Evolutionary conservation across 2,113 vertebrate genomes (phyloP).

Genomic region (Microcebus jonahi): DNA sequence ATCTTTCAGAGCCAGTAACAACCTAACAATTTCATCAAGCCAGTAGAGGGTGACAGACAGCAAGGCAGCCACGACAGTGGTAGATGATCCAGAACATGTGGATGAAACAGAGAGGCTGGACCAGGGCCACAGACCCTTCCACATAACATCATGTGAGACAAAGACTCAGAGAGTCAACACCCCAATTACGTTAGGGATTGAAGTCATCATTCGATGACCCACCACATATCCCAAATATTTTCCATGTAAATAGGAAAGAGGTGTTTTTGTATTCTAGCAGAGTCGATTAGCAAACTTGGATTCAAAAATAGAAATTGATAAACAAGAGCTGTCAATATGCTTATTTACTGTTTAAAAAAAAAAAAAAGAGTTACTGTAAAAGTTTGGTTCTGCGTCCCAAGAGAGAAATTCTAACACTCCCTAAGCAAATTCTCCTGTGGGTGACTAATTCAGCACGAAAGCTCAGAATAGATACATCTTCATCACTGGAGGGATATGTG

Average conservation of each 20-base stretch:
- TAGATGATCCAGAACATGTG: not conserved
- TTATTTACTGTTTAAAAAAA: not conserved
- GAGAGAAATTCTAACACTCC: not conserved
- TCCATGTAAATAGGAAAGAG: not conserved
- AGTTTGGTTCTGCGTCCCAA: not conserved
- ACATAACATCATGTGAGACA: not conserved
- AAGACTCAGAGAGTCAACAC: not conserved
- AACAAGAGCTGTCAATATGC: not conserved
- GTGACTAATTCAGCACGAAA: constrained; percentile 32
- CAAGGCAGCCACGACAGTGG: not conserved
- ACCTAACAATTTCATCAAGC: not conserved
- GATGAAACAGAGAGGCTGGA: too few relatives aligned
- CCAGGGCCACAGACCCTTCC: not conserved
- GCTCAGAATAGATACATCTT: constrained; percentile 2
- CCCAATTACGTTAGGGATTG: not conserved
- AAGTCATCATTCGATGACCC: not conserved
- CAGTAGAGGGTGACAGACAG: not conserved
- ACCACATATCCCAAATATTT: not conserved
- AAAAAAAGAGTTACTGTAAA: not conserved
- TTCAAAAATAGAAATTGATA: not conserved
- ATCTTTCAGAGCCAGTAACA: not conserved
- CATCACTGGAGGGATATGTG: not conserved
- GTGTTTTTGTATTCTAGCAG: not conserved
- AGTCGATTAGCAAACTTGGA: not conserved
- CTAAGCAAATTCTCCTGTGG: not conserved